phyloP scores from a whole-genome alignment of 2,113 vertebrate species.

The Trichomycterus rosablanca region DNA sequence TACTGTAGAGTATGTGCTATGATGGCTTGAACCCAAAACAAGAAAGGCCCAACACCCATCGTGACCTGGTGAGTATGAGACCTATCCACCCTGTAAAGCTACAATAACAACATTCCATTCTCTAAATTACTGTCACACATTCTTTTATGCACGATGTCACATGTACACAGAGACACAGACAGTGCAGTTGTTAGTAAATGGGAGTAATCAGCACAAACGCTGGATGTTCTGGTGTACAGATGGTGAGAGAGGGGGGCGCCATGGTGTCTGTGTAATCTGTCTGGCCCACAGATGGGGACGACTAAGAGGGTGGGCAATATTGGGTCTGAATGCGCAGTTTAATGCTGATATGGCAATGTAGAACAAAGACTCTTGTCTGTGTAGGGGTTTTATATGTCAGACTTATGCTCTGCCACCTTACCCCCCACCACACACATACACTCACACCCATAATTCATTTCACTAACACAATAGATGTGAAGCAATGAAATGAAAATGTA shows the following conservation, averaged over 20 bases:
- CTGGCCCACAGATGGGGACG: conserved; percentile 5
- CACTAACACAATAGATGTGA: too few species aligned
- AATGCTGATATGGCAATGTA: too few species aligned
- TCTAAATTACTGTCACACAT: neutral
- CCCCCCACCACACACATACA: too few species aligned
- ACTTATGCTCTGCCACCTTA: too few species aligned
- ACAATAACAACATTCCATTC: neutral
- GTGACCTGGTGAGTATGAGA: conserved; percentile 26
- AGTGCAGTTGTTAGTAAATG: conserved; percentile 25
- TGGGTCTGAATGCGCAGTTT: too few species aligned
- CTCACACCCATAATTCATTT: too few species aligned
- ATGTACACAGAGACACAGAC: neutral
- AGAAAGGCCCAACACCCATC: conserved; percentile 6
- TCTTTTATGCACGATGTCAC: too few species aligned
- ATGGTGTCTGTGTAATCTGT: conserved; percentile 45
- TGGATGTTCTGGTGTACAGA: conserved; percentile 51
- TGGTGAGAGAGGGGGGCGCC: conserved; percentile 39
- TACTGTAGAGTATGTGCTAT: conserved; percentile 24
- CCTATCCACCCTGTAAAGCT: neutral
- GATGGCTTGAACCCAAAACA: conserved; percentile 31
- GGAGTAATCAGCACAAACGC: conserved; percentile 39
- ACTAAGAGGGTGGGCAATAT: neutral
- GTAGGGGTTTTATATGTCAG: too few species aligned
- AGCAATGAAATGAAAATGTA: too few species aligned
- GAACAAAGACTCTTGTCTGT: too few species aligned